Evolutionary conservation across 2,113 vertebrate species (phyloP), one percentile per base, ranked within the genome.

Genomic region (Sturnira hondurensis): DNA sequence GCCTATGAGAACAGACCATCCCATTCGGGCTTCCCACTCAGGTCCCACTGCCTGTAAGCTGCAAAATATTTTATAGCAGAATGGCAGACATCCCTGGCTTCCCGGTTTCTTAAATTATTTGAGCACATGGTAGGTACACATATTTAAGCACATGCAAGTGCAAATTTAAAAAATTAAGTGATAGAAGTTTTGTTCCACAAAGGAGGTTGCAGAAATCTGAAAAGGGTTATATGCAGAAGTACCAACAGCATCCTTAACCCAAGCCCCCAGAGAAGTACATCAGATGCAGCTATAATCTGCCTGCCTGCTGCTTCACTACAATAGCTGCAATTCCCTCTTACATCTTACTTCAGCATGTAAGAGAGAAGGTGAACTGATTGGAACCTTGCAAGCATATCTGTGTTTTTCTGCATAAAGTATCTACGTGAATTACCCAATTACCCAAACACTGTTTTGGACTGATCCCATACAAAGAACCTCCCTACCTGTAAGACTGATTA

Each of bases 311-410:
- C 28, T n/a, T 61, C 63, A 17, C 33, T 63, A 1, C 11, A 33
- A 33, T 9, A 15, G 4, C 5, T 28, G 12, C 31, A 31, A 2
- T 5, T 45, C 50, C 16, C 19, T 77, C 36, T 83, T 28, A 3
- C 0, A 4, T 24, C 33, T 4, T 15, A 7, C n/a, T 47, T 58
- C 4, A 20, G 38, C 24, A 8, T n/a, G 31, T 50, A 15, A 43
- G 11, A 12, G 0, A 28, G 36, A 28, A 47, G 6, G 5, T 0
- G 19, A 61, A 24, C 16, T 11, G 12, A 38, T 1, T 5, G 15
- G 9, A 45, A 3, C 15, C 11, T 22, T 10, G 33, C 7, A 43
- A 38, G 12, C 47, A 52, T 2, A 1, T 22, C 12, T 68, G 10
- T 12, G 31, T 2, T 61, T 78, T 45, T 77, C 80, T 54, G n/a